phyloP scores from a whole-genome alignment of 2,113 vertebrate genomes.

The Columba livia region DNA sequence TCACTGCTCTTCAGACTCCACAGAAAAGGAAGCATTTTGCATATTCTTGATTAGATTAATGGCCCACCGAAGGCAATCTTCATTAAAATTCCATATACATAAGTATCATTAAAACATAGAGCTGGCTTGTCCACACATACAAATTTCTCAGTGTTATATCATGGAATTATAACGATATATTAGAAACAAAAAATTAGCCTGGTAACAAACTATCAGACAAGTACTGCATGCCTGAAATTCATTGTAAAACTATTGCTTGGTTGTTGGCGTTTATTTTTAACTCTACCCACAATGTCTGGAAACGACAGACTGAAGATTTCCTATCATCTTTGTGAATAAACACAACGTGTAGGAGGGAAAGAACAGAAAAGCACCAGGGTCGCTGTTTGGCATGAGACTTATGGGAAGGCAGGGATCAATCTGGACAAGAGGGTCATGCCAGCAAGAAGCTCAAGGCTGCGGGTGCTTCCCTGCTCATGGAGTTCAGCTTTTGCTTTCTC shows the following conservation, averaged over 20 bases:
- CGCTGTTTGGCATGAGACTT: fast-evolving
- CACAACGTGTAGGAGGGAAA: neutral
- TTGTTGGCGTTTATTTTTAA: neutral
- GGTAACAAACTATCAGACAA: neutral
- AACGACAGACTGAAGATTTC: neutral
- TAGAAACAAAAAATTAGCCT: neutral
- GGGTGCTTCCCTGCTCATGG: fast-evolving
- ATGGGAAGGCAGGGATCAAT: neutral
- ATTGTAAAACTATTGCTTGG: neutral
- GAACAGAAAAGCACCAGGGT: neutral
- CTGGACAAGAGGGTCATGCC: fast-evolving
- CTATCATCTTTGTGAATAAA: neutral
- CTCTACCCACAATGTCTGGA: neutral
- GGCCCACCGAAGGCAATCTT: constrained; percentile 11
- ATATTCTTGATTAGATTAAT: constrained; percentile 1
- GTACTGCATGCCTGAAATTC: neutral
- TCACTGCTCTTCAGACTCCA: neutral
- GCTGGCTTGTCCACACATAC: constrained; percentile 1
- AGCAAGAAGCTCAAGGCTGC: neutral
- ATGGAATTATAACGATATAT: neutral
- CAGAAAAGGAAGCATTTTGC: constrained; percentile 7
- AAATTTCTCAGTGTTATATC: neutral
- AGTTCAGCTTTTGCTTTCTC: neutral
- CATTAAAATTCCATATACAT: constrained; percentile 40
- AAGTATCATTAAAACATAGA: constrained; percentile 8